Conservation (phyloP, 1,140 invertebrate species). For the fruit fly (Drosophila melanogaster) region DNA sequence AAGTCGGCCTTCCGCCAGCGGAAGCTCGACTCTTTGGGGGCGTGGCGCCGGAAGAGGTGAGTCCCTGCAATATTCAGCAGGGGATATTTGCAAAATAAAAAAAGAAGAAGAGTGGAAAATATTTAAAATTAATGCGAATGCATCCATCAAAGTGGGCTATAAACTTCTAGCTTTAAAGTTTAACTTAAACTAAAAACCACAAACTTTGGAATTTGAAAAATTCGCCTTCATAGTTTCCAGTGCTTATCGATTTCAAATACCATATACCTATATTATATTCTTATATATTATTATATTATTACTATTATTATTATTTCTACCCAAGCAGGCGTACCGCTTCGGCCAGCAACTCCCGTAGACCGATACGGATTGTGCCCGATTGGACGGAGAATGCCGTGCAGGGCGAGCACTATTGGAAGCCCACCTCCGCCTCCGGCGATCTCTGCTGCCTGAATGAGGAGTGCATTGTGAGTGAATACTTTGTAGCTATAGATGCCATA, state of each 20-base stretch:
- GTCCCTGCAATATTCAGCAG: slow-evolving; percentile 17
- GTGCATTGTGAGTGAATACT: slow-evolving; percentile 90
- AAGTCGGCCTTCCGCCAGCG: slow-evolving; percentile 79
- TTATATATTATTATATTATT: too few species aligned
- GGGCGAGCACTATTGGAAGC: slow-evolving; percentile 94
- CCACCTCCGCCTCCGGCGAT: slow-evolving; percentile 94
- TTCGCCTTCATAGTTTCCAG: slow-evolving; percentile 14
- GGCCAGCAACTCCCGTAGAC: slow-evolving; percentile 85
- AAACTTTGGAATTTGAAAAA: too few species aligned
- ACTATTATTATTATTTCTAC: not conserved
- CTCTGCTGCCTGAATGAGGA: slow-evolving; percentile 96
- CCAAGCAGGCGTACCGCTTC: slow-evolving; percentile 85
- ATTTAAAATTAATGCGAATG: not conserved
- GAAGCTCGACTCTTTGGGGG: slow-evolving; percentile 76
- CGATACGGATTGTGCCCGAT: slow-evolving; percentile 91
- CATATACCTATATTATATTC: too few species aligned
- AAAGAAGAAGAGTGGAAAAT: not conserved
- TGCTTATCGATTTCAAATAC: slow-evolving; percentile 10
- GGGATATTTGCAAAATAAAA: not conserved
- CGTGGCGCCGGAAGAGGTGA: slow-evolving; percentile 79
- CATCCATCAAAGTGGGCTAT: too few species aligned
- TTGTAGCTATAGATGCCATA: not conserved
- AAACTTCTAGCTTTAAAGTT: too few species aligned
- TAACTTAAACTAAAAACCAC: too few species aligned
- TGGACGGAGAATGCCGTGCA: slow-evolving; percentile 92